Evolutionary conservation across 1,140 invertebrate genomes (phyloP), one percentile per base, ranked within the genome.

Genomic region (Lordiphosa collinella): DNA sequence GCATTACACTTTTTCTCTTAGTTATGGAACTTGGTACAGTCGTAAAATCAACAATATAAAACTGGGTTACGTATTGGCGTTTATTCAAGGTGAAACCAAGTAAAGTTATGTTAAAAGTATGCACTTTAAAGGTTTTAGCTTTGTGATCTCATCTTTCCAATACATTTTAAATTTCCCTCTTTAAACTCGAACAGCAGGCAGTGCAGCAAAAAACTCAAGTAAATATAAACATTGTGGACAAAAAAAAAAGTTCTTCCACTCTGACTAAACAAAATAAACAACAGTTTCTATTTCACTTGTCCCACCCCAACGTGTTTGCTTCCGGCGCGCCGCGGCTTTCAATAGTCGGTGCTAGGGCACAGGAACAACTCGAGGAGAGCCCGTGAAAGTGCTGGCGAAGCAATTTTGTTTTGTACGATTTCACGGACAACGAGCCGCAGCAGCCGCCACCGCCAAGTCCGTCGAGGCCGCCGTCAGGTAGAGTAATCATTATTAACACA

Each of bases 11-110:
- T 40, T 29, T 29, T 2, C 25, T 29, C 25, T 29, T 29, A 38
- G 65, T 46, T 82, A 76, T 84, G 76, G 62, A 60, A 29, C 57
- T 60, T 64, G 55, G 35, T 59, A 60, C 4, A 46, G 59, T 69
- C 55, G 69, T 80, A 80, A 80, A 79, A 63, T 9, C 7, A 32
- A 11, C 35, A 41, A 10, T 32, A 11, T 52, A 48, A 76, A 80
- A 79, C 69, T 80, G 52, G 69, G 74, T 60, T 80, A 79, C 57
- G 22, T 43, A 35, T 47, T 4, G 11, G 29, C 18, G 25, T 29
- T 29, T 29, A 29, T 34, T 34, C 63, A 79, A 79, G 75, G 59
- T 73, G 32, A 64, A 36, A 40, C 22, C 13, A 32, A n/a, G 22
- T 13, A 36, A 32, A 14, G 11, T 31, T 31, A 47, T 13, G 2